phyloP scores from a whole-genome alignment of 2,888 invertebrate genomes.

The Tenthredo mesomela region DNA sequence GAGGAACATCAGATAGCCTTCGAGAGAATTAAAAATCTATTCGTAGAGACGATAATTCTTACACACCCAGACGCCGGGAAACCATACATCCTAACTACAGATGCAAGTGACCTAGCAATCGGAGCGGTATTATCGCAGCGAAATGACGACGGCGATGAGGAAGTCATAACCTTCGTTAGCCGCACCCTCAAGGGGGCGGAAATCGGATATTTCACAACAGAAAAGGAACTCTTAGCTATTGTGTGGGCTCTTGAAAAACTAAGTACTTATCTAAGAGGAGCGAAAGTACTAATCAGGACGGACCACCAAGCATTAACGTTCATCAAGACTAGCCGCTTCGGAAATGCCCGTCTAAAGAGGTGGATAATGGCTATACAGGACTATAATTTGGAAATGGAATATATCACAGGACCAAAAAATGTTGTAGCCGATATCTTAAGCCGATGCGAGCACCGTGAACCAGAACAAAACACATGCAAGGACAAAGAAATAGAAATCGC shows the following conservation, averaged over 20 bases:
- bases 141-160: constrained; percentile 22
- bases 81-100: constrained; percentile 36
- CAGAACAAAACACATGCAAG: not conserved
- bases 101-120: constrained; percentile 57
- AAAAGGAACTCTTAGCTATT: constrained; percentile 64
- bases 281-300: constrained; percentile 58
- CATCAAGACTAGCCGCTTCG: constrained; percentile 62
- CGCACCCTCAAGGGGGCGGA: constrained; percentile 58
- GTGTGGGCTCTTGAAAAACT: constrained; percentile 63
- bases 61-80: constrained; percentile 1
- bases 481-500: too few species aligned
- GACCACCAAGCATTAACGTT: constrained; percentile 66
- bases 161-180: constrained; percentile 54
- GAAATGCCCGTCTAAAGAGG: constrained; percentile 60
- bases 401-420: constrained; percentile 62
- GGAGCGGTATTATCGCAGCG: constrained; percentile 49
- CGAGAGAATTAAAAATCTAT: constrained; percentile 53
- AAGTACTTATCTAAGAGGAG: constrained; percentile 62
- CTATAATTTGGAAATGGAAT: constrained; percentile 60
- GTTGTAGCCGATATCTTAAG: constrained; percentile 62
- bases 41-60: constrained; percentile 51
- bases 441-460: constrained; percentile 46
- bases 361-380: constrained; percentile 64
- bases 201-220: constrained; percentile 60
- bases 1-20: constrained; percentile 53